phyloP scores from a whole-genome alignment of 2,888 invertebrate genomes.

The Rhabditophanes sp. region DNA sequence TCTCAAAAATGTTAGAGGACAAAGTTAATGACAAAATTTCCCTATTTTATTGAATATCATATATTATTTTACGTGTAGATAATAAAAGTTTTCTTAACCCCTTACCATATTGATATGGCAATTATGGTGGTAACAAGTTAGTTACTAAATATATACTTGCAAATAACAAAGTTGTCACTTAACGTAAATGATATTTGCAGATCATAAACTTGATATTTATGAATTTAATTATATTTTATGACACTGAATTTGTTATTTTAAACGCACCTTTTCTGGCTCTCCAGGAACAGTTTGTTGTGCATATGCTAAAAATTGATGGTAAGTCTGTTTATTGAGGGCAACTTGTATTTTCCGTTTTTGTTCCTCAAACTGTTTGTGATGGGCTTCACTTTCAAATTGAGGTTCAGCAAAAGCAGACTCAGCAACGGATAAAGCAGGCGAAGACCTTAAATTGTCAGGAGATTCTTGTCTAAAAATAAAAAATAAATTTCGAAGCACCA shows the following conservation, averaged over 20 bases:
- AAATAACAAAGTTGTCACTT: not conserved
- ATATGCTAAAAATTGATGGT: constrained; percentile 70
- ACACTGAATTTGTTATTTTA: too few species aligned
- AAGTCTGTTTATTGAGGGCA: constrained; percentile 70
- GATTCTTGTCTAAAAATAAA: constrained; percentile 14
- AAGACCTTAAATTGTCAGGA: too few species aligned
- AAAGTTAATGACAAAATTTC: constrained; percentile 8
- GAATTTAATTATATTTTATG: constrained; percentile 7
- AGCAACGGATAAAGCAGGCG: too few species aligned
- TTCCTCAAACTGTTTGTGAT: too few species aligned
- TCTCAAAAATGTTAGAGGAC: constrained; percentile 5
- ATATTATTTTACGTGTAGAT: not conserved
- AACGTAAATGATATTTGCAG: too few species aligned
- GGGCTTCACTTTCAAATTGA: too few species aligned
- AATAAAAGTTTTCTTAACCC: constrained; percentile 2
- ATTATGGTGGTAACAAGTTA: too few species aligned
- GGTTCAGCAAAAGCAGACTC: too few species aligned
- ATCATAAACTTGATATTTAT: too few species aligned
- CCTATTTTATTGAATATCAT: constrained; percentile 10
- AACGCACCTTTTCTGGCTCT: constrained; percentile 51
- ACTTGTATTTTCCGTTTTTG: constrained; percentile 67
- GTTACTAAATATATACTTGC: constrained; percentile 1
- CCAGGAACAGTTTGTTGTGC: constrained; percentile 72
- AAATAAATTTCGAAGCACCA: too few species aligned
- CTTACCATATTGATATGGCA: constrained; percentile 1